These are phyloP conservation scores for Diplolepis rosae DNA, from an alignment of 2,888 invertebrate genomes.

Conservation along the genomic window DNA sequence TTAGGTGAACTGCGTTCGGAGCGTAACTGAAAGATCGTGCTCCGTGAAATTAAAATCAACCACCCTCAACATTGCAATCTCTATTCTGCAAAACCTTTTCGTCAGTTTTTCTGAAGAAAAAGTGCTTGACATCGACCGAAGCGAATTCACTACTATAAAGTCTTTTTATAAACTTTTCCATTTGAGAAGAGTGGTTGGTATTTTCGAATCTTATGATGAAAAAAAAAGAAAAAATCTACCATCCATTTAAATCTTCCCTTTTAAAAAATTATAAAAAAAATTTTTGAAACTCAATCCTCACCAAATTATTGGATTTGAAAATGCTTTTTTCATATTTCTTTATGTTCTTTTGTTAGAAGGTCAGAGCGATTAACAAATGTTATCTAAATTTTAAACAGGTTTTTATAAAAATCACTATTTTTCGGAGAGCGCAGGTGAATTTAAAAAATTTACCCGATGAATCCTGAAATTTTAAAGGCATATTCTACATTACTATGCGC, in stretches of 20 bases:
- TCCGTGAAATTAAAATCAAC: slow-evolving; percentile 74
- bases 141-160: neutral
- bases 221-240: neutral
- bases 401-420: too few relatives aligned
- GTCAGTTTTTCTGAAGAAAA: slow-evolving; percentile 26
- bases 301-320: too few relatives aligned
- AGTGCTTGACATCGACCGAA: slow-evolving; percentile 13
- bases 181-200: neutral
- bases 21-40: slow-evolving; percentile 71
- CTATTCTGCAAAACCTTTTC: slow-evolving; percentile 55
- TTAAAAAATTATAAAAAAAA: too few relatives aligned
- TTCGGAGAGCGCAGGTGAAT: too few relatives aligned
- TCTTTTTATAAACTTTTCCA: neutral
- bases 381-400: too few relatives aligned
- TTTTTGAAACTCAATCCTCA: too few relatives aligned
- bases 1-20: slow-evolving; percentile 35
- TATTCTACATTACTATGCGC: too few relatives aligned
- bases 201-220: neutral
- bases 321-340: neutral
- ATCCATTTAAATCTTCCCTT: neutral
- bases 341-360: neutral
- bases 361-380: too few relatives aligned
- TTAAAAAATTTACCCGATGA: too few relatives aligned
- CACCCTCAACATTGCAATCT: slow-evolving; percentile 69
- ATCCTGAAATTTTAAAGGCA: too few relatives aligned